Conservation (phyloP, 37 sponge, comb jelly and placozoan genomes). For the Chondrilla cf. caribensis region DNA sequence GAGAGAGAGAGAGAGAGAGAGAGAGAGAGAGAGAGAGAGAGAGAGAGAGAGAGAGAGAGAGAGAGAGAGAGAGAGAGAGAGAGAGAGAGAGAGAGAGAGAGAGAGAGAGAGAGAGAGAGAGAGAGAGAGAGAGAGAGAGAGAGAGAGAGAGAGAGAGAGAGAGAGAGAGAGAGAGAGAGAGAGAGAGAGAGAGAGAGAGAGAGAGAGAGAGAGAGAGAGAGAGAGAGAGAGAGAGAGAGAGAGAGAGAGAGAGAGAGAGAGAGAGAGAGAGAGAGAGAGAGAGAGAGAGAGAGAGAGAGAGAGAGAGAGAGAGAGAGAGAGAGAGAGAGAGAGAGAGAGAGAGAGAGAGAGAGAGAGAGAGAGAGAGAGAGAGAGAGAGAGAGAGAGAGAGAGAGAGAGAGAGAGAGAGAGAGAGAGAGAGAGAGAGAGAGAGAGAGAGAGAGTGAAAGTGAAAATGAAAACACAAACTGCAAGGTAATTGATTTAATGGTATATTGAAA, state of each 20-base stretch:
- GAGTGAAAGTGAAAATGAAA: neutral
- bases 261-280: neutral
- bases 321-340: neutral
- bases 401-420: conserved; percentile 14
- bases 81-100: conserved; percentile 2
- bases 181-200: conserved; percentile 37
- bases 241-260: conserved; percentile 1
- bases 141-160: neutral
- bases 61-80: conserved; percentile 20
- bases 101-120: neutral
- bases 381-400: conserved; percentile 6
- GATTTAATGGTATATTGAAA: neutral
- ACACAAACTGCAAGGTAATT: too few species aligned
- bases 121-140: neutral
- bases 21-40: neutral
- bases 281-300: neutral
- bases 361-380: conserved; percentile 24
- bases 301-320: neutral
- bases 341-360: neutral
- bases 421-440: conserved; percentile 24
- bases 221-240: neutral
- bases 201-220: conserved; percentile 14
- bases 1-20: neutral
- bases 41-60: conserved; percentile 11
- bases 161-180: neutral